Percentiles rank a stretch among this genome's conserved stretches.
Evolutionary conservation across 2,888 invertebrate genomes (phyloP).

Genomic region (Eupithecia subumbrata): DNA sequence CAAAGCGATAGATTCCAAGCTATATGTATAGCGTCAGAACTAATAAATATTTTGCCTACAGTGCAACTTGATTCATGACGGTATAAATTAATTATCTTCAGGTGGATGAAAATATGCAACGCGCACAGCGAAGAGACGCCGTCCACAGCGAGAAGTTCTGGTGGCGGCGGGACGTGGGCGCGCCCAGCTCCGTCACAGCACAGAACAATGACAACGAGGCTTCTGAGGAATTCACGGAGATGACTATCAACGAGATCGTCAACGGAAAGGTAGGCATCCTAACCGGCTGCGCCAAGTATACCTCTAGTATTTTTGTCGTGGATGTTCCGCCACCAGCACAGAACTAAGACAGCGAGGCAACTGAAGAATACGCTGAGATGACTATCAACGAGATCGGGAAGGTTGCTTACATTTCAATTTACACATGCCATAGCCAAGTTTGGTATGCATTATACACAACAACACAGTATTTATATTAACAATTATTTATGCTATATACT

Average conservation of each 20-base stretch:
- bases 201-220: constrained; percentile 60
- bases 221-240: constrained; percentile 85
- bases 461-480: too few species aligned
- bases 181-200: constrained; percentile 57
- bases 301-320: not conserved
- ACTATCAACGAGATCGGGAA: not conserved
- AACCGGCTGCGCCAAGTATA: not conserved
- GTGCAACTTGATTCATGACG: not conserved
- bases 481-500: too few species aligned
- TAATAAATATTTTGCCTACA: not conserved
- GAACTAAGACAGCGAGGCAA: constrained; percentile 56
- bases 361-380: not conserved
- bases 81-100: not conserved
- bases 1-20: not conserved
- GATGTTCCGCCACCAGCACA: constrained; percentile 56
- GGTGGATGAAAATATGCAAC: constrained; percentile 98
- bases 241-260: constrained; percentile 98
- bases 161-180: constrained; percentile 93
- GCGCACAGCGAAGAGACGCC: constrained; percentile 96
- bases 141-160: constrained; percentile 93
- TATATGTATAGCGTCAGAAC: too few species aligned
- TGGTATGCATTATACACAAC: not conserved
- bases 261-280: constrained; percentile 91
- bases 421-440: not conserved
- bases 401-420: too few species aligned